Base-by-base conservation (phyloP, 2,888 invertebrate species). In the Rutpela maculata region DNA sequence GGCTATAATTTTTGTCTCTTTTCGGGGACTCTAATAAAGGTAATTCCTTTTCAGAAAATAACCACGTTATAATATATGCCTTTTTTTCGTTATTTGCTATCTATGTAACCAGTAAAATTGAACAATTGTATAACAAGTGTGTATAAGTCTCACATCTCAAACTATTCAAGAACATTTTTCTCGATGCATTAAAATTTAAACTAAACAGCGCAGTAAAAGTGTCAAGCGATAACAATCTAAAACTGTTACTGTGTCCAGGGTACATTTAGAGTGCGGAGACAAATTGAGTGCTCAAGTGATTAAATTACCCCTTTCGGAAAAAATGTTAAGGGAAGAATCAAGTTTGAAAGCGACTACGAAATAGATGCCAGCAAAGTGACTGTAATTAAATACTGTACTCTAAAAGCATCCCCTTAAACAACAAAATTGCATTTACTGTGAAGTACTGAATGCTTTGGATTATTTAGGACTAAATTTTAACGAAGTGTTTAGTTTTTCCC, bases 361-460 rank as follows among this genome's bases (percentile, higher is more conserved):
- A 73, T 74, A 68, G 75, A 66, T 43, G 78, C 26, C 59, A 43
- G 71, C 57, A 73, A 76, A 78, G 56, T 71, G 62, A 62, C 76
- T 56, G 76, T 78, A 78, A 78, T 78, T 78, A 74, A 78, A 78
- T 76, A 62, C 78, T 67, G 74, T 62, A 60, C 76, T 50, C 70
- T 76, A 74, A 78, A 78, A 78, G 76, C 74, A 68, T 78, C 70
- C 70, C 59, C 57, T 74, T 76, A 74, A 78, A 74, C 76, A 78
- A 71, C 67, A 78, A 70, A 76, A 76, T 76, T 76, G 78, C 78
- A 76, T 77, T 79, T 75, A 65, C 66, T 60, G 59, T 50, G 60
- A 59, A 63, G 59, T 19, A 10, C 22, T 43, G n/a, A 38, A 69
- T 74, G 1, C 63, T 65, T n/a, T 17, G 31, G 55, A 71, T 69